Evolutionary conservation across 2,888 invertebrate species (phyloP).

Genomic region (Brenthis hecate): DNA sequence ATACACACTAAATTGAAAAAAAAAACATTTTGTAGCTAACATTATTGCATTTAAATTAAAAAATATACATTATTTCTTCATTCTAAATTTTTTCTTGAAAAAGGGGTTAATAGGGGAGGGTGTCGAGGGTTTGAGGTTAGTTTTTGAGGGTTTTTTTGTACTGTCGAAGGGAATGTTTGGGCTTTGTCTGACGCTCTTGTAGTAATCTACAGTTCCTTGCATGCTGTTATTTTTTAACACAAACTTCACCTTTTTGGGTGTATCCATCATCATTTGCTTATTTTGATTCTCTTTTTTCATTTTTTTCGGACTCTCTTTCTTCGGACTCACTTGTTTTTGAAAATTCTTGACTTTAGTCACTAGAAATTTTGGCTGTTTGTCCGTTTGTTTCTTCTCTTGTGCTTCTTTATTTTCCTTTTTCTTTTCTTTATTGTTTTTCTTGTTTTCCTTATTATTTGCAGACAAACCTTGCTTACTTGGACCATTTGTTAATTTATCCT

Average conservation of each 20-base stretch:
- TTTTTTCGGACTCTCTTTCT: constrained; percentile 42
- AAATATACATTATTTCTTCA: constrained; percentile 12
- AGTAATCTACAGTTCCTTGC: constrained; percentile 88
- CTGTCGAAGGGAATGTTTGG: constrained; percentile 90
- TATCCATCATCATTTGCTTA: constrained; percentile 39
- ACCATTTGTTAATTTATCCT: constrained; percentile 31
- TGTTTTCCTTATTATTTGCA: constrained; percentile 29
- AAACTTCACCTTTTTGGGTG: constrained; percentile 88
- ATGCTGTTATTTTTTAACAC: constrained; percentile 86
- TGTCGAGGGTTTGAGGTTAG: constrained; percentile 87
- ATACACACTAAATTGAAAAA: neutral
- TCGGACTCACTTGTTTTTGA: constrained; percentile 48
- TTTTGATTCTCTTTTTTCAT: constrained; percentile 41
- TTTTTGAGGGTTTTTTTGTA: constrained; percentile 85
- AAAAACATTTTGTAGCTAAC: neutral
- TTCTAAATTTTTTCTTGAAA: constrained; percentile 78
- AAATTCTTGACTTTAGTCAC: constrained; percentile 61
- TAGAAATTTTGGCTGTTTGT: constrained; percentile 34
- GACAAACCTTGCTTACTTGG: constrained; percentile 33
- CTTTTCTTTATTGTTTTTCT: constrained; percentile 35
- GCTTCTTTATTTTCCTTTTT: constrained; percentile 31
- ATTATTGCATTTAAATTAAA: neutral
- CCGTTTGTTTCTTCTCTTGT: constrained; percentile 33
- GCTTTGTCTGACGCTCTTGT: constrained; percentile 85
- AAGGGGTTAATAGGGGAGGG: constrained; percentile 90